Percentiles rank a stretch among this genome's conserved stretches.
Evolutionary conservation across 2,113 vertebrate genomes (phyloP).

Genomic region (Chrysemys picta): DNA sequence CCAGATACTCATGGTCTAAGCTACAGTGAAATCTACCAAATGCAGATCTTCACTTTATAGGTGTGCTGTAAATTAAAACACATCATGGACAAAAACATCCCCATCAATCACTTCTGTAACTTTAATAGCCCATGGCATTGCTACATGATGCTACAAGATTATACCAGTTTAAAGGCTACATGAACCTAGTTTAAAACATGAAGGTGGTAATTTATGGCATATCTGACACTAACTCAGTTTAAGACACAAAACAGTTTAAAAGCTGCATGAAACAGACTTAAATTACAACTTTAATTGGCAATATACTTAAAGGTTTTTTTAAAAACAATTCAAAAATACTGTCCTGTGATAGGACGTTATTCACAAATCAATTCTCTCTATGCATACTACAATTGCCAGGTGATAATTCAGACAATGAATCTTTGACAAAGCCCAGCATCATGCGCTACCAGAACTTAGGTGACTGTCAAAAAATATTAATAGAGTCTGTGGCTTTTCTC

Average conservation of each 20-base stretch:
- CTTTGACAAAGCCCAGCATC: not conserved
- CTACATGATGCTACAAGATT: not conserved
- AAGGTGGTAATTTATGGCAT: not conserved
- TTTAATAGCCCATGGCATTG: not conserved
- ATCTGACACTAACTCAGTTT: not conserved
- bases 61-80: not conserved
- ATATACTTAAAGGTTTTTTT: not conserved
- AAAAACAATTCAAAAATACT: not conserved
- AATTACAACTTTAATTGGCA: not conserved
- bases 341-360: not conserved
- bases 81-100: not conserved
- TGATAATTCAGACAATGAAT: not conserved
- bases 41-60: not conserved
- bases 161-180: not conserved
- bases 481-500: not conserved
- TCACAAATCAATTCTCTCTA: slow-evolving; percentile 62
- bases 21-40: slow-evolving; percentile 3
- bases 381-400: not conserved
- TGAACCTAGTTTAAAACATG: not conserved
- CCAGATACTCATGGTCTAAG: not conserved
- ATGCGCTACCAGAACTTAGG: accelerated
- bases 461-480: not conserved
- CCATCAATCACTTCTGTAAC: not conserved
- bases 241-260: not conserved
- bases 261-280: not conserved